Percentiles rank a stretch among this genome's conserved stretches.
Evolutionary conservation across 1,140 invertebrate genomes (phyloP).

Genomic region (Megalonaias nervosa): DNA sequence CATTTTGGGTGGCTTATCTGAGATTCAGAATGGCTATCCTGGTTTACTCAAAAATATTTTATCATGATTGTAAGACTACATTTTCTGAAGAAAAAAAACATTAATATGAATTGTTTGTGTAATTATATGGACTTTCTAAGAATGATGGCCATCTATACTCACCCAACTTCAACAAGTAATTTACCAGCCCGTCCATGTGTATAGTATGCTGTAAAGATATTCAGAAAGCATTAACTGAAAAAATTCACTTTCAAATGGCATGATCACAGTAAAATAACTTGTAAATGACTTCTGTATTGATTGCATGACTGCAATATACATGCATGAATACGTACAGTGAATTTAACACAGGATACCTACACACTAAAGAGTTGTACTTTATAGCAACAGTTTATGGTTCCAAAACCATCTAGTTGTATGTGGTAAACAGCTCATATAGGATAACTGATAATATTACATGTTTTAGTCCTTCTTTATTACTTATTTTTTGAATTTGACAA

Average conservation of each 20-base stretch:
- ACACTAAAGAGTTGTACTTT: background rate
- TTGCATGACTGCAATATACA: background rate
- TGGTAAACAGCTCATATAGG: too few species aligned
- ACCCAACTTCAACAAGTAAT: constrained; percentile 84
- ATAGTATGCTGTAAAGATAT: constrained; percentile 80
- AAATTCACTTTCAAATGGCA: background rate
- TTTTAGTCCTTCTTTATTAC: too few species aligned
- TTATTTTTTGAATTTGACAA: too few species aligned
- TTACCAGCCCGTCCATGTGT: constrained; percentile 94
- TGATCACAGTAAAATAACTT: background rate
- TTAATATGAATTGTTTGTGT: too few species aligned
- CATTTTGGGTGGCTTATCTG: too few species aligned
- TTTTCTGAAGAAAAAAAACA: too few species aligned
- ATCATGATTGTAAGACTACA: too few species aligned
- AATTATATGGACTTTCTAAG: too few species aligned
- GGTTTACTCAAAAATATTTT: too few species aligned
- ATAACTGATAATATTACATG: too few species aligned
- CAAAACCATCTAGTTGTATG: too few species aligned
- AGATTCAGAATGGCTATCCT: too few species aligned
- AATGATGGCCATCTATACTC: constrained; percentile 24
- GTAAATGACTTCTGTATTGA: background rate
- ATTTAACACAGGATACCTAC: background rate
- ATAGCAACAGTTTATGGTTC: background rate
- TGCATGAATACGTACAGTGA: background rate
- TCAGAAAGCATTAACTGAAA: background rate